These are phyloP conservation scores for Diprion similis DNA, from an alignment of 1,140 invertebrate genomes.

Conservation along the genomic window DNA sequence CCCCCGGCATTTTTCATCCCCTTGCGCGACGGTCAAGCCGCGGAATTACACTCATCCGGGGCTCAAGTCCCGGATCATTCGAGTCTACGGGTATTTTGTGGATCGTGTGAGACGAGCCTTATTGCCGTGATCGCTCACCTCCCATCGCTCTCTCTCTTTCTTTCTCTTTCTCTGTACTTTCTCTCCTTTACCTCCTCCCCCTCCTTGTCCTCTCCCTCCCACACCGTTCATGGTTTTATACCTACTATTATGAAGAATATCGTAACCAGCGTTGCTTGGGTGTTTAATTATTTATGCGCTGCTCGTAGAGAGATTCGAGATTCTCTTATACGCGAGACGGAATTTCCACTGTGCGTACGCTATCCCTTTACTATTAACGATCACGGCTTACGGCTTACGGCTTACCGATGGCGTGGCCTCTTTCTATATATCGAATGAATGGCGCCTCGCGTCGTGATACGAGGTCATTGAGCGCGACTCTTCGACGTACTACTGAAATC, in stretches of 20 bases:
- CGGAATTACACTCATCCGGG: not conserved
- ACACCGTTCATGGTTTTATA: no score
- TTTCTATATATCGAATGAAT: not conserved
- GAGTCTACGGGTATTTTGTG: not conserved
- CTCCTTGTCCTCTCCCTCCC: conserved; percentile 12
- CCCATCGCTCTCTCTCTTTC: conserved; percentile 25
- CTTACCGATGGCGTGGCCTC: no score
- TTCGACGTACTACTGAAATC: no score
- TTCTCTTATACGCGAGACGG: no score
- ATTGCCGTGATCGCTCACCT: conserved; percentile 25
- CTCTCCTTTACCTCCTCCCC: conserved; percentile 17
- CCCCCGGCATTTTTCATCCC: not conserved
- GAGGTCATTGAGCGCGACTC: no score
- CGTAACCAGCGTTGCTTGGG: no score
- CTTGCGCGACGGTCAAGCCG: not conserved
- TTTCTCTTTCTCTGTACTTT: conserved; percentile 23
- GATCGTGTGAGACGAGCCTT: conserved; percentile 25
- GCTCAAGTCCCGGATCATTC: not conserved
- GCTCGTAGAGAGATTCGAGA: no score
- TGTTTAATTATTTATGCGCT: no score
- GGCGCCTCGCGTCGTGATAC: not conserved
- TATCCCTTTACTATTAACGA: no score
- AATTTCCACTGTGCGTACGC: no score
- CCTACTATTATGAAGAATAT: no score
- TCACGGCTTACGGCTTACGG: no score